phyloP scores from a whole-genome alignment of 92 coral and sea anemone genomes.

The Pocillopora grandis region DNA sequence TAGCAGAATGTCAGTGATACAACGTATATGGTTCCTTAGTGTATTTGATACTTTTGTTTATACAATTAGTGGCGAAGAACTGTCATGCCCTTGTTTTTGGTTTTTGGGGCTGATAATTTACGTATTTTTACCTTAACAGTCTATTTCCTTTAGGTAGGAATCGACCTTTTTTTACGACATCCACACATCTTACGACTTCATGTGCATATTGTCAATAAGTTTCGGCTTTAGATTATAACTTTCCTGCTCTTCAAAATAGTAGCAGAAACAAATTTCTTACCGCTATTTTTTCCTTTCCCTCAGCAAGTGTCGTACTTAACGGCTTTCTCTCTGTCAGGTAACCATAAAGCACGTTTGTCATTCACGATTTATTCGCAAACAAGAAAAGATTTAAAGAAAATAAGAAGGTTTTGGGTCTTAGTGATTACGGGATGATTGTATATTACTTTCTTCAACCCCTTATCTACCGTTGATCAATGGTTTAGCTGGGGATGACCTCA shows the following conservation, averaged over 20 bases:
- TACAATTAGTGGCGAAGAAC: too few species aligned
- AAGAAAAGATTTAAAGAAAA: not conserved
- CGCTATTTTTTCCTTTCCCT: constrained; percentile 43
- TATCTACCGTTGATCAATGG: too few species aligned
- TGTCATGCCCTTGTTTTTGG: too few species aligned
- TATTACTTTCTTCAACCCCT: too few species aligned
- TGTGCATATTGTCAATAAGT: not conserved
- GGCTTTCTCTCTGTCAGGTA: constrained; percentile 40
- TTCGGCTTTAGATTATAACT: not conserved
- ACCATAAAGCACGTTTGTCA: not conserved
- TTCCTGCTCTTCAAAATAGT: not conserved
- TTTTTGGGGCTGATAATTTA: too few species aligned
- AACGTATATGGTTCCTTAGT: too few species aligned
- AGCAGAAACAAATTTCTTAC: constrained; percentile 3
- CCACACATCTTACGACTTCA: not conserved
- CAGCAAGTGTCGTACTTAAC: constrained; percentile 35
- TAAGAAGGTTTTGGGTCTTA: not conserved
- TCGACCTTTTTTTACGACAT: too few species aligned
- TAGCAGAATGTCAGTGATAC: too few species aligned
- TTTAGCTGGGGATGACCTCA: too few species aligned
- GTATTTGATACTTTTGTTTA: too few species aligned
- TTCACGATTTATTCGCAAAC: not conserved
- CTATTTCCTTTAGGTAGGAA: too few species aligned
- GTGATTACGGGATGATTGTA: not conserved
- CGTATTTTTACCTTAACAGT: too few species aligned